Evolutionary conservation across 2,888 invertebrate species (phyloP), one percentile per base, ranked within the genome.

Genomic region (Athalia rosae): DNA sequence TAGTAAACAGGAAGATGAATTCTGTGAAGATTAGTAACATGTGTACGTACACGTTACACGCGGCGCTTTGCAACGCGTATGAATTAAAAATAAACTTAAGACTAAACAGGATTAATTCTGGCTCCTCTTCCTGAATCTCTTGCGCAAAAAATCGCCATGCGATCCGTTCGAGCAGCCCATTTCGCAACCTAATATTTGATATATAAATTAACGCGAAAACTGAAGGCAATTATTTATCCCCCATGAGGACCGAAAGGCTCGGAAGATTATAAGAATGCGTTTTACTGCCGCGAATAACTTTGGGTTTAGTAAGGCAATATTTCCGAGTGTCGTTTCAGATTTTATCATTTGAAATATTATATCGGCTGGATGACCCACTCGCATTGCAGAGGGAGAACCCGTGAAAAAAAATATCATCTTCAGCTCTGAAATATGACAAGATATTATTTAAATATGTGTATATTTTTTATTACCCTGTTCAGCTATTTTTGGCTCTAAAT

Each of bases 1-100:
- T 28, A 58, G 15, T 71, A 71, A 71, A 71, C 71, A 71, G 56
- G 58, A 56, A 71, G 71, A 71, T 71, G 43, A 58, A 71, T 71
- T 71, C 45, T 58, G 11, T 58, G 58, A 58, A 56, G 58, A 71
- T 58, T 71, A 13, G 45, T 58, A 41, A 41, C 9, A 63, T 8
- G 11, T 53, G 53, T 53, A 53, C 9, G 53, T 9, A 53, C n/a
- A n/a, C 9, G 11, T 53, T 53, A 11, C 7, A 53, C 11, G 6
- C 53, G 53, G 9, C 59, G 11, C 13, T 59, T 11, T 11, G 11
- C 59, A 59, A 53, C 53, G 41, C 41, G 62, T 62, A 9, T 62
- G 62, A n/a, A 7, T 62, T 62, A 9, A 41, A n/a, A 28, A 62
- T 62, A 43, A 62, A 62, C 41, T 62, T 62, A 11, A 6, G 4